Base-by-base conservation (phyloP, 2,888 invertebrate species). In the Antheraea yamamai region DNA sequence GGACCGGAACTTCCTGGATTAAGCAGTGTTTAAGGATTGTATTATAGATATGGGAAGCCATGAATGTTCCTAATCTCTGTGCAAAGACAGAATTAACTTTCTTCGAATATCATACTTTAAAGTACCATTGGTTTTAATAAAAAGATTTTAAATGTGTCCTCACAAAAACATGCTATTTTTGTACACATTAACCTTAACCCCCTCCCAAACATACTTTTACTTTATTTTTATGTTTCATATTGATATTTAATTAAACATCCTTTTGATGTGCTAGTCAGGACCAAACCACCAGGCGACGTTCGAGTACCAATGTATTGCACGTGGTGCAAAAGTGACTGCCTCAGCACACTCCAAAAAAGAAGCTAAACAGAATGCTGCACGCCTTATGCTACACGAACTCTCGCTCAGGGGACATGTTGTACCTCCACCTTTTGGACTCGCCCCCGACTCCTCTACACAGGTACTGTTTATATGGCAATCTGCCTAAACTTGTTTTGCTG, bases 281-380 rank as follows among this genome's bases (percentile, higher is more conserved):
- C 93, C 92, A 2, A 86, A 90, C 73, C 93, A 93, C 82, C 85
- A 81, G 78, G 85, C 90, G 0, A 83, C 81, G 82, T 95, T 95
- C 87, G 90, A 95, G 89, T 94, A 93, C 87, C 88, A 92, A 77
- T 95, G 95, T 84, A 75, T 81, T 75, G 92, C 94, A 58, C 82
- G 78, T 52, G 93, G 92, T 18, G 84, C 85, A 26, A 78, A 82
- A 6, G 91, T 91, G 52, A 82, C 82, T 3, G 95, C 92, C 14
- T 81, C 89, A 51, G 96, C 96, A 23, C 95, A 95, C 81, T 96
- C 91, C 77, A 93, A 93, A 83, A 92, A 92, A 87, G 95, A 96
- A 77, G 96, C 96, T 14, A 96, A 96, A 85, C 96, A 96, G 82
- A 95, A 95, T 81, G 96, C 95, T 12, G 96, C 96, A 30, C 90